A percentile compares a stretch with the other conserved stretches of the same genome.
Conservation (phyloP, 2,888 invertebrate species). For the Sclerodermus sp. region DNA sequence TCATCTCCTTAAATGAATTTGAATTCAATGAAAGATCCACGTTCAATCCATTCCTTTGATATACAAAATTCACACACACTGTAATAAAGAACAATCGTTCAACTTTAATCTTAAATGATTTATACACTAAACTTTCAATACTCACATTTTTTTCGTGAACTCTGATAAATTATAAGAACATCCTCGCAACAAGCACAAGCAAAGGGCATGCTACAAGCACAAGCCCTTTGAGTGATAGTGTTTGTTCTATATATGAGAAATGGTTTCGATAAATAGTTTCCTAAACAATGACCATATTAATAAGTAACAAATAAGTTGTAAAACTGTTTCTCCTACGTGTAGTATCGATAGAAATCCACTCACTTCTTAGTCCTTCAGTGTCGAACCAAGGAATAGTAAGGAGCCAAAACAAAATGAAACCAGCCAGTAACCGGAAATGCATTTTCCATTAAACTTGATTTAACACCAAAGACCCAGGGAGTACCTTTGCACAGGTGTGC, state of each 20-base stretch:
- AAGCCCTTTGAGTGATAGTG: constrained; percentile 30
- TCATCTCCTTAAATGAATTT: constrained; percentile 27
- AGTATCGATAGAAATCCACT: background rate
- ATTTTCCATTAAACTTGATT: constrained; percentile 3
- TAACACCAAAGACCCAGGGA: background rate
- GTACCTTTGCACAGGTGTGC: background rate
- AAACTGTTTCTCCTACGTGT: background rate
- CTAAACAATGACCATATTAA: constrained; percentile 9
- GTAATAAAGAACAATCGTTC: constrained; percentile 3
- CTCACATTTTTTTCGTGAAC: constrained; percentile 35
- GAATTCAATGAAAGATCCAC: constrained; percentile 37
- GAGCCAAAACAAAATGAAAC: constrained; percentile 7
- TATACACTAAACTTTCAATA: constrained; percentile 1
- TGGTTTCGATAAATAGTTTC: constrained; percentile 7
- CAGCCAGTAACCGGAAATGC: constrained; percentile 14
- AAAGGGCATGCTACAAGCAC: constrained; percentile 27
- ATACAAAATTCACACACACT: constrained; percentile 48
- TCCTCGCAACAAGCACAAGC: constrained; percentile 45
- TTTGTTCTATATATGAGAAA: constrained; percentile 33
- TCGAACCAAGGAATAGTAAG: too few species aligned
- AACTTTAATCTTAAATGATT: background rate
- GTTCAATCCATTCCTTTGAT: constrained; percentile 38
- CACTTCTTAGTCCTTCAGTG: too few species aligned
- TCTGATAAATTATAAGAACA: constrained; percentile 37
- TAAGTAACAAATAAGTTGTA: too few species aligned